These are phyloP conservation scores for Zosterops hypoxanthus DNA, from an alignment of 2,113 vertebrate genomes.

Conservation along the genomic window DNA sequence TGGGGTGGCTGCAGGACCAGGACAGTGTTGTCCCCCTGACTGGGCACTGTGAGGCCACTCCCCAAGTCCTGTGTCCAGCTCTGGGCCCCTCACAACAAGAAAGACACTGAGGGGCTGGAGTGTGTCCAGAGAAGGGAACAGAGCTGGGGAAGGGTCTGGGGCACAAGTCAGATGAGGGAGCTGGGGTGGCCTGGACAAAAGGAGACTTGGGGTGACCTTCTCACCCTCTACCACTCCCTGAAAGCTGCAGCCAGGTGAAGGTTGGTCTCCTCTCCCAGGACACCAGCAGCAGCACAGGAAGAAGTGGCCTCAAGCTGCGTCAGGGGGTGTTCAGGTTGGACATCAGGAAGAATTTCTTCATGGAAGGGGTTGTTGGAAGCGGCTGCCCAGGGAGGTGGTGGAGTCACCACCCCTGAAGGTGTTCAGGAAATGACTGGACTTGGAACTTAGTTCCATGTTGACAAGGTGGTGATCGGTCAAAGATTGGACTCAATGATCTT, in stretches of 20 bases:
- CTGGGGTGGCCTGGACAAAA: not conserved
- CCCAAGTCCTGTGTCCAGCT: not conserved
- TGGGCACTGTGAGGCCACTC: not conserved
- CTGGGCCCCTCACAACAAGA: not conserved
- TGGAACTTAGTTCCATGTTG: not conserved
- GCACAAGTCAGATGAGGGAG: not conserved
- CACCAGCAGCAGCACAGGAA: not conserved
- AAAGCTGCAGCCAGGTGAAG: not conserved
- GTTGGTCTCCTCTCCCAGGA: not conserved
- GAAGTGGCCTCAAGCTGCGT: rapidly evolving
- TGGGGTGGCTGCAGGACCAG: not conserved
- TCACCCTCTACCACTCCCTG: not conserved
- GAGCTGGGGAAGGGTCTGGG: not conserved
- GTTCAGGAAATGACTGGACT: not conserved
- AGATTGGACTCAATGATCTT: not conserved
- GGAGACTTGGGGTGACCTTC: not conserved
- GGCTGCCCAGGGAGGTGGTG: not conserved
- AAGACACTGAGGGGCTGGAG: not conserved
- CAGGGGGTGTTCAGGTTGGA: not conserved
- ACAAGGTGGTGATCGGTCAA: not conserved
- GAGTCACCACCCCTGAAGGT: not conserved
- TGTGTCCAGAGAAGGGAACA: not conserved
- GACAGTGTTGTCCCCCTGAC: not conserved
- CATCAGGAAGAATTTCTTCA: not conserved
- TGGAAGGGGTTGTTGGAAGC: not conserved